Evolutionary conservation across 2,888 invertebrate species (phyloP).

Genomic region (Malacosoma neustria): DNA sequence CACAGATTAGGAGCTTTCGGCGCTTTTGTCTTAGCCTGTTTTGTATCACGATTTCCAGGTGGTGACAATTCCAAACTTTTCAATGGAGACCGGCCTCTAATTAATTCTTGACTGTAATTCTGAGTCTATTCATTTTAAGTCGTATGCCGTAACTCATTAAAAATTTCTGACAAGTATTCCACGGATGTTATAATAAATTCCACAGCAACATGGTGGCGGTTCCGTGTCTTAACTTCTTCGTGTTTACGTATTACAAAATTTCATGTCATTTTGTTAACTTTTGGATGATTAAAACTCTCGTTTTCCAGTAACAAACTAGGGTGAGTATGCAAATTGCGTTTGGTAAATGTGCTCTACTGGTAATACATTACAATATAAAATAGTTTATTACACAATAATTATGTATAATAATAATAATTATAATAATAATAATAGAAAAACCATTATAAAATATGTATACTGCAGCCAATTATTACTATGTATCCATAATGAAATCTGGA

Average conservation of each 20-base stretch:
- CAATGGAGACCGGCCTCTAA: conserved; percentile 36
- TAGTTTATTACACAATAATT: too few species aligned
- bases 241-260: conserved; percentile 23
- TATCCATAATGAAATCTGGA: too few species aligned
- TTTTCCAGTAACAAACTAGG: conserved; percentile 18
- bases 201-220: conserved; percentile 11
- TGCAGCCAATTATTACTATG: too few species aligned
- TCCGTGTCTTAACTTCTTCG: conserved; percentile 18
- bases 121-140: too few species aligned
- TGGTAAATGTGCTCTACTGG: too few species aligned
- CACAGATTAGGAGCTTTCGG: conserved; percentile 26
- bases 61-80: conserved; percentile 44
- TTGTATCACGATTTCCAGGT: conserved; percentile 38
- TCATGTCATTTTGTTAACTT: conserved; percentile 20
- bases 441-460: too few species aligned
- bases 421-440: too few species aligned
- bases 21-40: conserved; percentile 31
- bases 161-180: conserved; percentile 30
- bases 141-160: conserved; percentile 40
- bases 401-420: too few species aligned
- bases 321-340: conserved; percentile 17
- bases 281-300: conserved; percentile 19
- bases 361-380: too few species aligned
- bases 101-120: conserved; percentile 43
- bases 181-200: conserved; percentile 31